Evolutionary conservation across 2,113 vertebrate genomes (phyloP).

Genomic region (Pao palembangensis): DNA sequence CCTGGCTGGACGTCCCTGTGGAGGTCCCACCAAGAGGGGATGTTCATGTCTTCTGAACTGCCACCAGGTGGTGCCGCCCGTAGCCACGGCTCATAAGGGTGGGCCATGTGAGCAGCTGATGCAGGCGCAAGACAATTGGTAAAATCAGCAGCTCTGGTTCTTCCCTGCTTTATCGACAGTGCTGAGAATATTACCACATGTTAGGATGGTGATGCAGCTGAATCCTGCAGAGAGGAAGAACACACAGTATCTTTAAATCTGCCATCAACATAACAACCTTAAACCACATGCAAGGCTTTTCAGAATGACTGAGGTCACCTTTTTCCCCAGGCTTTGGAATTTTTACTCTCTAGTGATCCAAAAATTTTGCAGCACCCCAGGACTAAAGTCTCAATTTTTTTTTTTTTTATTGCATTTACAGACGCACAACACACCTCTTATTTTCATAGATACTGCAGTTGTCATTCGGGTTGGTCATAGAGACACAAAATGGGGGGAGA

Average conservation of each 20-base stretch:
- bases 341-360: constrained; percentile 19
- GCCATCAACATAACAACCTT: constrained; percentile 5
- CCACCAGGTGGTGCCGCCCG: constrained; percentile 81
- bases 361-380: constrained; percentile 29
- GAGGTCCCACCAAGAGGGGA: constrained; percentile 91
- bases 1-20: constrained; percentile 78
- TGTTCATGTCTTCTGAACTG: constrained; percentile 80
- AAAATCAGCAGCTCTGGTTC: constrained; percentile 26
- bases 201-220: constrained; percentile 5
- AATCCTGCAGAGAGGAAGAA: constrained; percentile 50
- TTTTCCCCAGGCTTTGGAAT: not conserved
- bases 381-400: constrained; percentile 41
- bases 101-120: constrained; percentile 78
- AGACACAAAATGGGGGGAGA: constrained; percentile 40
- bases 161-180: constrained; percentile 16
- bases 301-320: constrained; percentile 21
- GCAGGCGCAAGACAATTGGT: constrained; percentile 26
- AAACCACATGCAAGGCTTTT: constrained; percentile 6
- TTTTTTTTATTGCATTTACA: not conserved
- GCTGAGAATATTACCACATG: constrained; percentile 48
- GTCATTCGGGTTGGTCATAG: constrained; percentile 63
- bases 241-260: constrained; percentile 7
- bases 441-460: constrained; percentile 55
- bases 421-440: constrained; percentile 26
- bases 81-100: constrained; percentile 91